Percentiles rank a stretch among this genome's conserved stretches.
Evolutionary conservation across 2,888 invertebrate genomes (phyloP).

Genomic region (Andrena dorsata): DNA sequence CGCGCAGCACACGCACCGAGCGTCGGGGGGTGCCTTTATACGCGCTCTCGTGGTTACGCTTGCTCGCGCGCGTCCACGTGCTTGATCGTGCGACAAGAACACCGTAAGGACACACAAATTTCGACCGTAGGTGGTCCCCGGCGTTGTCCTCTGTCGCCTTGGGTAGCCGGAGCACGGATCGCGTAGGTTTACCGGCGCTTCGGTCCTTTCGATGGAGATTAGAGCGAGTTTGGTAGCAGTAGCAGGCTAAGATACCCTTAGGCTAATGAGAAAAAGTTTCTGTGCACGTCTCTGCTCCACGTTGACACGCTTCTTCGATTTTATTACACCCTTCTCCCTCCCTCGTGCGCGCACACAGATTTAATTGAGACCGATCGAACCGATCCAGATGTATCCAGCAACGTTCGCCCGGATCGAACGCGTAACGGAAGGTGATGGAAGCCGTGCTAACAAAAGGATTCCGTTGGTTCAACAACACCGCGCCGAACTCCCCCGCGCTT

Average conservation of each 20-base stretch:
- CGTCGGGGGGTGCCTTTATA: constrained; percentile 35
- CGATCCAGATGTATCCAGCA: background rate
- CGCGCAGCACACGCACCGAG: constrained; percentile 48
- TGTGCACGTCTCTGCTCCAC: too few relatives aligned
- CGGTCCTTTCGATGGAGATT: background rate
- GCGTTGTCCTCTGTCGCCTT: background rate
- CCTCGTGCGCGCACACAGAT: too few relatives aligned
- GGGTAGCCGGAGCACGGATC: background rate
- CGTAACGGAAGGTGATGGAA: constrained; percentile 60
- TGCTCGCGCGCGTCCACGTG: constrained; percentile 55
- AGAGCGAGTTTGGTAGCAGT: background rate
- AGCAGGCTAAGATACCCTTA: too few relatives aligned
- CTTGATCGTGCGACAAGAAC: constrained; percentile 61
- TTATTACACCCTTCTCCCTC: too few relatives aligned
- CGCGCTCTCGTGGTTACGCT: constrained; percentile 21
- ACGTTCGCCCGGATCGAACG: constrained; percentile 40
- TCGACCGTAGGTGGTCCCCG: constrained; percentile 10
- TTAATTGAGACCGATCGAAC: background rate
- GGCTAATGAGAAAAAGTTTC: too few relatives aligned
- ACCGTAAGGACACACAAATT: constrained; percentile 67
- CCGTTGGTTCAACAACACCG: constrained; percentile 69
- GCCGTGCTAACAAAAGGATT: constrained; percentile 69
- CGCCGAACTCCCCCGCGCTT: constrained; percentile 44
- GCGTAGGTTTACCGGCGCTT: background rate
- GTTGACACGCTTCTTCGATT: too few relatives aligned